Evolutionary conservation across 2,888 invertebrate species (phyloP), one percentile per base, ranked within the genome.

Genomic region (Sabatieria punctata): DNA sequence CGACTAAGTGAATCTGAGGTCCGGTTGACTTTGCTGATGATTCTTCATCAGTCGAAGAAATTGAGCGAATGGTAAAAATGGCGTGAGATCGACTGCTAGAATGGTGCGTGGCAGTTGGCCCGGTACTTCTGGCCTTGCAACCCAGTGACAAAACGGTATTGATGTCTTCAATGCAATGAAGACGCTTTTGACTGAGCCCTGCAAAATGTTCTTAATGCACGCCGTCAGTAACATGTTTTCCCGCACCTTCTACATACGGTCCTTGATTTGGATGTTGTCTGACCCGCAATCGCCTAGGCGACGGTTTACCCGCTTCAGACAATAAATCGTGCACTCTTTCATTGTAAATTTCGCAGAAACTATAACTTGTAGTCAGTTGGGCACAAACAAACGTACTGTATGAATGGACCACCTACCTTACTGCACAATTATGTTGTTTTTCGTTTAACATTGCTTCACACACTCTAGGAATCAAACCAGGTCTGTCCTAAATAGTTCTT

Each of bases 31-130:
- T 81, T 43, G 85, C 85, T 76, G 83, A 79, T 63, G 80, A 80
- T 44, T 57, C 57, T 24, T 55, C 50, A 47, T 82, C 81, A 57
- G 79, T 79, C 2, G 54, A 51, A 49, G 49, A 84, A 51, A 83
- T 81, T 72, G 85, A 85, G 27, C 81, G 83, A 67, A 85, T 80
- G 43, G 85, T 85, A 68, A 85, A 85, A 63, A 85, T 85, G 54
- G 85, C 85, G 73, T 85, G 85, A 71, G 83, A 84, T 60, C 85
- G 76, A 63, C 83, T 83, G 68, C 84, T 84, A 56, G 82, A 82
- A 69, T 85, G 84, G 71, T 85, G 85, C 85, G 85, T 85, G 66
- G 83, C 82, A 48, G 85, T 85, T 58, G 82, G 78, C 39, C 85
- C 85, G 2, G 85, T 85, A 22, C 84, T 84, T 54, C 85, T 75